Percentiles rank a stretch among this genome's conserved stretches.
phyloP scores from a whole-genome alignment of 2,113 vertebrate genomes.

The Puma concolor region DNA sequence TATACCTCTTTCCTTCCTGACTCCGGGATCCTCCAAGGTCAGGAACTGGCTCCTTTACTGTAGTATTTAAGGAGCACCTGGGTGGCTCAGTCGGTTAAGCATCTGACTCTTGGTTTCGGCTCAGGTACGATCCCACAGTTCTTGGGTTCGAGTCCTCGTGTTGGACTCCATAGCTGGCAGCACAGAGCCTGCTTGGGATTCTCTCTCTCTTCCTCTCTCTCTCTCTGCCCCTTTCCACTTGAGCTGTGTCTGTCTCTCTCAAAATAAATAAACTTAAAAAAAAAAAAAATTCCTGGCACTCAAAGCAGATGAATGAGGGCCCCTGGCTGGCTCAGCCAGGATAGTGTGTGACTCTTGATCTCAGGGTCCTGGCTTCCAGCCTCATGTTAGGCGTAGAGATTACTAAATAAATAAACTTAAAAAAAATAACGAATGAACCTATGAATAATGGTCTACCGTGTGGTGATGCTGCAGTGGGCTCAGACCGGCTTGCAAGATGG shows the following conservation, averaged over 20 bases:
- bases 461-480: background rate
- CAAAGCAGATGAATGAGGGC: background rate
- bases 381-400: background rate
- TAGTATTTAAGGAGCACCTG: background rate
- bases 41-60: background rate
- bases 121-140: too few relatives aligned
- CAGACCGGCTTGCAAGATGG: background rate
- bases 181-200: too few relatives aligned
- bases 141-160: too few relatives aligned
- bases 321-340: background rate
- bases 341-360: background rate
- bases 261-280: too few relatives aligned
- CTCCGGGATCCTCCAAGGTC: background rate
- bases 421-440: background rate
- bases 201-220: too few relatives aligned
- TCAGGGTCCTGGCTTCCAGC: background rate
- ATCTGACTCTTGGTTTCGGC: too few relatives aligned
- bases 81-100: background rate
- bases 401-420: background rate
- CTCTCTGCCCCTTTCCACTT: too few relatives aligned
- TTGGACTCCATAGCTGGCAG: too few relatives aligned
- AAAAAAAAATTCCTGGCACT: background rate
- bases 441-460: accelerated
- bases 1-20: background rate
- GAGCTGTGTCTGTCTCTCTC: too few relatives aligned